These are phyloP conservation scores for Xerus inauris DNA, from an alignment of 2,113 vertebrate species.

Conservation along the genomic window DNA sequence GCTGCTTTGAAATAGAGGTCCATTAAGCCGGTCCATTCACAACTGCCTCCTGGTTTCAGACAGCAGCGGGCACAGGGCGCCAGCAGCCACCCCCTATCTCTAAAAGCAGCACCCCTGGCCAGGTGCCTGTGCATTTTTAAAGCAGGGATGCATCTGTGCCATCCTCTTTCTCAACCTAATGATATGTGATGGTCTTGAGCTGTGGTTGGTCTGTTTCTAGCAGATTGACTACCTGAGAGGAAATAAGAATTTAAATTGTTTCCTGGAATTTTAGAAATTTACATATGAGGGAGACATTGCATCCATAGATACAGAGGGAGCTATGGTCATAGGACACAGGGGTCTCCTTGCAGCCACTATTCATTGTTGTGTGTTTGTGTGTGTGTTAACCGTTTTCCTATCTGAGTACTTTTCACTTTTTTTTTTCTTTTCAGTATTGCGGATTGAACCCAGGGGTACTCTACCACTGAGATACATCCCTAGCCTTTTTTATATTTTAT, in stretches of 20 bases:
- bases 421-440: neutral
- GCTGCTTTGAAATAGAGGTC: slow-evolving; percentile 22
- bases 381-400: neutral
- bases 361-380: neutral
- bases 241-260: slow-evolving; percentile 63
- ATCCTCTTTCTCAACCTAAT: neutral
- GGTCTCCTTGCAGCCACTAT: neutral
- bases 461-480: neutral
- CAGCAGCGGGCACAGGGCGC: neutral
- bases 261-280: neutral
- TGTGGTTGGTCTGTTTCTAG: slow-evolving; percentile 20
- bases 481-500: neutral
- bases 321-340: too few species aligned
- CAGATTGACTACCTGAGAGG: slow-evolving; percentile 36
- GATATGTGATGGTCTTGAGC: neutral
- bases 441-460: neutral
- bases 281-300: neutral
- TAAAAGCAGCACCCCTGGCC: neutral
- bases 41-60: neutral
- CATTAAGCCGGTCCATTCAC: neutral
- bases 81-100: neutral
- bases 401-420: neutral
- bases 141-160: neutral
- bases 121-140: neutral
- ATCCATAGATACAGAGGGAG: neutral